Percentiles rank a stretch among this genome's conserved stretches.
Evolutionary conservation across 2,113 vertebrate genomes (phyloP).

Genomic region (Pterocles gutturalis): DNA sequence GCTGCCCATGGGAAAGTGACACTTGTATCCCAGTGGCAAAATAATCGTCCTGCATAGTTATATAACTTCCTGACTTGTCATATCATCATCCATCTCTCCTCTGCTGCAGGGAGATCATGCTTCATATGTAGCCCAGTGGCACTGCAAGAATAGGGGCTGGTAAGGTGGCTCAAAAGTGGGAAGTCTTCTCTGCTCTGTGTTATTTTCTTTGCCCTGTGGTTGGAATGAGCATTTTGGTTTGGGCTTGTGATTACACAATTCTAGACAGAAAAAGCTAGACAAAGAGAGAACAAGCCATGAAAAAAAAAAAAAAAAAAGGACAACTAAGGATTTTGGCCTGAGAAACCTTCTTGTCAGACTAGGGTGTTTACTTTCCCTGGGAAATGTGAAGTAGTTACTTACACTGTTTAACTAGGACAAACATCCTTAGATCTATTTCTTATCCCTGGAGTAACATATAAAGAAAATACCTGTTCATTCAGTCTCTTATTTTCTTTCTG

Average conservation of each 20-base stretch:
- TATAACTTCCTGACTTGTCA: not conserved
- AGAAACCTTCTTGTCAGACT: slow-evolving; percentile 1
- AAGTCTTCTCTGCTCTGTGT: not conserved
- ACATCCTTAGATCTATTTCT: not conserved
- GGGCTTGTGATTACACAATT: slow-evolving; percentile 25
- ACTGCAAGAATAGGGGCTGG: not conserved
- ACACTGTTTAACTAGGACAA: slow-evolving; percentile 15
- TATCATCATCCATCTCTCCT: not conserved
- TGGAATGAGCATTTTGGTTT: slow-evolving; percentile 30
- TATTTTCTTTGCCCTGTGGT: not conserved
- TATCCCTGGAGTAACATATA: not conserved
- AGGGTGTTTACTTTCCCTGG: slow-evolving; percentile 26
- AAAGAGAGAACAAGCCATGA: not conserved
- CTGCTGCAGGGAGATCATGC: not conserved
- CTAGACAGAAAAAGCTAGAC: not conserved
- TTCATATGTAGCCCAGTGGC: not conserved
- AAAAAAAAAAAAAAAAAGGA: not conserved
- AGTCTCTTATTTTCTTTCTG: not conserved
- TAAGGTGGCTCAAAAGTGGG: not conserved
- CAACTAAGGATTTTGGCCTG: not conserved
- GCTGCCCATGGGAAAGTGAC: not conserved
- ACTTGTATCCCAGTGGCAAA: not conserved
- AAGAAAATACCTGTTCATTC: not conserved
- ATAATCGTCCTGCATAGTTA: not conserved
- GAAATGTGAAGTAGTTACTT: slow-evolving; percentile 37